Base-by-base conservation (phyloP, 2,797 vertebrate species). In the Oryzias dopingdopingensis region DNA sequence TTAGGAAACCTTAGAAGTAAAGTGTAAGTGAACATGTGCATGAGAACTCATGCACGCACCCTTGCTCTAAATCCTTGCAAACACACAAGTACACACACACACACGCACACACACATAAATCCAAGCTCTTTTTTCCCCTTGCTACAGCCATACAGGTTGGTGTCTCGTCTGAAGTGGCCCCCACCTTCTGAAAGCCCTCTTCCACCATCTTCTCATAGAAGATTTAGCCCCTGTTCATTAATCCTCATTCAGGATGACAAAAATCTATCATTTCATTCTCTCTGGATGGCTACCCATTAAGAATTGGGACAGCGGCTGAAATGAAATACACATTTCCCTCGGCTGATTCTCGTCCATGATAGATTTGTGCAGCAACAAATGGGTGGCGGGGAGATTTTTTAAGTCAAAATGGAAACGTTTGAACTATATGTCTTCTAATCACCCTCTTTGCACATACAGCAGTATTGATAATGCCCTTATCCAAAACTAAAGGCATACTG, bases 241-340 rank as follows among this genome's bases (percentile, higher is more conserved):
- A 83, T 87, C 85, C 86, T 90, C 83, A 90, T 86, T 90, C 85
- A 88, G 83, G 88, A 83, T 84, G 84, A 88, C 83, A 82, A 90
- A 91, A 92, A 93, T 92, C 91, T 92, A 91, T 93, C 85, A 85
- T 89, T 89, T 87, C 86, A 91, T 90, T 92, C 86, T 90, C 87
- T 89, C 87, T 88, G 88, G 86, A 88, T 89, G 88, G 86, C 85
- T 88, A 74, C 78, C 87, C 86, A 86, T 90, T 88, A 86, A 90
- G 87, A 91, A 90, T 86, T 64, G 83, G 80, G 82, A 85, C 80
- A 86, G 79, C 74, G 64, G 80, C 81, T 82, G 84, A 89, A 91
- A 90, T 91, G 86, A 91, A 91, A 92, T 91, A 89, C 89, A 91
- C 87, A 88, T 90, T 90, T 90, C 86, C 82, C 76, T 86, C 73